Evolutionary conservation across 2,797 vertebrate species (phyloP), one percentile per base, ranked within the genome.

Genomic region (Babyrousa celebensis): DNA sequence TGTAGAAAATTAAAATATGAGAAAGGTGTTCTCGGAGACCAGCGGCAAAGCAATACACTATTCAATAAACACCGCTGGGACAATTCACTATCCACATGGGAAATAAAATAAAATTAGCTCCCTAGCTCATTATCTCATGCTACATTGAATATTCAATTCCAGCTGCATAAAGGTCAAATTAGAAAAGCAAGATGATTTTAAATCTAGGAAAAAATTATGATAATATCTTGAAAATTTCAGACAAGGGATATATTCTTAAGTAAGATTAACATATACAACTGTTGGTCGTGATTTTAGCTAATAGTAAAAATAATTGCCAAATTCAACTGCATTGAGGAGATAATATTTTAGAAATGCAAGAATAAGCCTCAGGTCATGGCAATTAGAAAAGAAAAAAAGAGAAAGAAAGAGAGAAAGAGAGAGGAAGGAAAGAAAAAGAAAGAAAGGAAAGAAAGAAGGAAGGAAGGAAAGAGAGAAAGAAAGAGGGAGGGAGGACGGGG

Each of bases 141-240:
- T 20, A 70, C 25, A 12, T 29, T 11, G 23, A 58, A 43, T 67
- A 86, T 60, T 48, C 18, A 74, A 18, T 25, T 72, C 29, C 14
- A 63, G 65, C 16, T 12, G 6, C 56, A 16, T 48, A 48, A 83
- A 18, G 8, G 12, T n/a, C 74, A 63, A 89, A 83, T 29, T 16
- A 74, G 89, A 86, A 83, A 92, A 77, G 56, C 23, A 70, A 80
- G 78, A 89, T 63, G 18, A 63, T 77, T 75, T 75, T 72, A 54
- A 63, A 16, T 74, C 40, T 21, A 17, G 36, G 17, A 63, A 60
- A 78, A 87, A 21, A 56, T 3, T 9, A 54, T 17, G 5, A 75
- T 27, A 48, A 10, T 48, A 70, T 52, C 40, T 62, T 77, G 40
- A 78, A 63, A 65, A 27, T 60, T 71, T 93, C 62, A 15, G 5